Evolutionary conservation across 2,888 invertebrate genomes (phyloP), one percentile per base, ranked within the genome.

Genomic region (Thymelicus lineola): DNA sequence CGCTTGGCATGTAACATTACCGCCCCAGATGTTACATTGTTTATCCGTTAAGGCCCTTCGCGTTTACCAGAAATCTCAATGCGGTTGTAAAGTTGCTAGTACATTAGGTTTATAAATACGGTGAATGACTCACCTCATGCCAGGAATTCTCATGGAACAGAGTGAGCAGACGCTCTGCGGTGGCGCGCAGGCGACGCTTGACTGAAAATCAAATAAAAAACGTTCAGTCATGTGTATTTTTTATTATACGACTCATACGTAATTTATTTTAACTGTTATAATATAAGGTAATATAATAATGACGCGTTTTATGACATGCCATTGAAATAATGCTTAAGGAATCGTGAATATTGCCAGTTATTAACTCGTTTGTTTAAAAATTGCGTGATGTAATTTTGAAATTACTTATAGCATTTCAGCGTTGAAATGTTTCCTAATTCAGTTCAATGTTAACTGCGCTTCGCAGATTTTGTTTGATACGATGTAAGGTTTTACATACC

Each of bases 41-140:
- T 65, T 70, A 70, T 70, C 64, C 70, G 70, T 70, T 70, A 64
- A 62, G 63, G 70, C 64, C 70, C 70, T 70, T 70, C 48, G 70
- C 50, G n/a, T 70, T 64, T 70, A 70, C 70, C 70, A 70, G 70
- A 70, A 70, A 70, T 70, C 70, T 70, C 65, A 70, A 70, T 70
- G 70, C 65, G 65, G 65, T 65, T 71, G 66, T 66, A 71, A 71
- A 71, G 65, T 71, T 71, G 66, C 66, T 71, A 61, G 70, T 66
- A 66, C 66, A 66, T 71, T 66, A 61, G 65, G 67, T 75, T 77
- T 79, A 80, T 81, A 81, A 80, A 81, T 82, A 79, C 74, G 75
- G 82, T 76, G 73, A 80, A 80, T 92, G 90, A 91, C 90, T 93
- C 90, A 93, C 92, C 92, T 91, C 88, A 87, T 85, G 82, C 89